Percentiles rank a stretch among this genome's conserved stretches.
Conservation (phyloP, 2,888 invertebrate species). For the Aplocera efformata region DNA sequence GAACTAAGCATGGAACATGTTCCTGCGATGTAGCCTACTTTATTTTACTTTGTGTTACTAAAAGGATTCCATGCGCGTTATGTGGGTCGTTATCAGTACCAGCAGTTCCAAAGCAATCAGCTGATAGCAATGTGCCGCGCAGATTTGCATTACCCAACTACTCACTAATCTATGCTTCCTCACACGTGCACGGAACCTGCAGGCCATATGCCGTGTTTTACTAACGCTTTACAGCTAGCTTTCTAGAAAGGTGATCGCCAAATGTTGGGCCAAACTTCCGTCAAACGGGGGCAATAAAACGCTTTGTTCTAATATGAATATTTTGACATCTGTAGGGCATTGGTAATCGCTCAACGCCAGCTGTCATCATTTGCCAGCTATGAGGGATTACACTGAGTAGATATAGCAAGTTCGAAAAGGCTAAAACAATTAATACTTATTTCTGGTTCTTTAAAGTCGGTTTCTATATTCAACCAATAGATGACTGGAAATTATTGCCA, state of each 20-base stretch:
- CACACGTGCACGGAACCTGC: slow-evolving; percentile 65
- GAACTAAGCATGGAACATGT: too few species aligned
- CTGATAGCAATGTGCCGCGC: slow-evolving; percentile 65
- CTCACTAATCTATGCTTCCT: slow-evolving; percentile 40
- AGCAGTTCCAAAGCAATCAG: slow-evolving; percentile 28
- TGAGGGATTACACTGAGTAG: slow-evolving; percentile 1
- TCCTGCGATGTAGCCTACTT: too few species aligned
- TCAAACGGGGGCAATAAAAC: slow-evolving; percentile 39
- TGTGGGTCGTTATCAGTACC: slow-evolving; percentile 14
- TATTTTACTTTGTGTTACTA: too few species aligned
- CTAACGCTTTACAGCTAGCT: slow-evolving; percentile 71
- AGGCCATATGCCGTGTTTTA: slow-evolving; percentile 66
- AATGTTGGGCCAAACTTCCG: slow-evolving; percentile 57
- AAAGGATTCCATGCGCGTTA: too few species aligned
- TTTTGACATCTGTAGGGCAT: slow-evolving; percentile 30
- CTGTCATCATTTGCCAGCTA: slow-evolving; percentile 16
- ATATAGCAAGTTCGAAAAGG: too few species aligned
- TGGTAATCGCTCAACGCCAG: slow-evolving; percentile 10
- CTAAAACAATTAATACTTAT: too few species aligned
- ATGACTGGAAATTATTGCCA: too few species aligned
- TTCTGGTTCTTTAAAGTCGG: too few species aligned
- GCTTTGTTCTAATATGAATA: slow-evolving; percentile 40
- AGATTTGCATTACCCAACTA: slow-evolving; percentile 63
- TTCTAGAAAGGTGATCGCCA: slow-evolving; percentile 73
- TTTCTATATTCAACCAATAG: too few species aligned